phyloP scores from a whole-genome alignment of 1,140 invertebrate genomes.

The Periplaneta americana region DNA sequence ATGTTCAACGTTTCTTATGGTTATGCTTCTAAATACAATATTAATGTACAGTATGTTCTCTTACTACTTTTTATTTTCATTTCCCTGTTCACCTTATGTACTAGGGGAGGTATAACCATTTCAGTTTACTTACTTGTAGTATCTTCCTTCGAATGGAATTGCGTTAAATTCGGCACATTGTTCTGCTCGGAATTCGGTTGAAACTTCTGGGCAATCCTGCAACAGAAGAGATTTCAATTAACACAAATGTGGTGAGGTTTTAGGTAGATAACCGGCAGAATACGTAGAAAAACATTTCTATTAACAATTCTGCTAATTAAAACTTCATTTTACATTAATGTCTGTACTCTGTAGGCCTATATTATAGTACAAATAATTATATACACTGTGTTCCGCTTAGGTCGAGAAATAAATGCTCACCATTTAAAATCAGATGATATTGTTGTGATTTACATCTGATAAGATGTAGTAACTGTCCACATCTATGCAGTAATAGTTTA shows the following conservation, averaged over 20 bases:
- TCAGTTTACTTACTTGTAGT: slow-evolving; percentile 68
- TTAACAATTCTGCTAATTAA: neutral
- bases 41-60: too few species aligned
- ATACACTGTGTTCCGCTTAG: neutral
- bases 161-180: slow-evolving; percentile 80
- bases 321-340: neutral
- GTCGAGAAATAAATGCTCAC: too few species aligned
- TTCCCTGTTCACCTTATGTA: too few species aligned
- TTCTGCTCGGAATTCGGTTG: slow-evolving; percentile 74
- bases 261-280: neutral
- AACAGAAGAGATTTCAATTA: slow-evolving; percentile 20
- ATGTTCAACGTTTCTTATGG: too few species aligned
- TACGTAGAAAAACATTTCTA: neutral
- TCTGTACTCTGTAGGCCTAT: neutral
- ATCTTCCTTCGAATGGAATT: slow-evolving; percentile 65
- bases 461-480: too few species aligned
- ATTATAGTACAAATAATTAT: neutral
- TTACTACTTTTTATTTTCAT: too few species aligned
- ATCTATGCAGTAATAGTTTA: too few species aligned
- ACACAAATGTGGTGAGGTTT: neutral
- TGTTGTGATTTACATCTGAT: too few species aligned
- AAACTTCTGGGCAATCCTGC: slow-evolving; percentile 68
- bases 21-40: too few species aligned
- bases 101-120: too few species aligned
- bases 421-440: too few species aligned